A percentile compares a stretch with the other conserved stretches of the same genome.
phyloP scores from a whole-genome alignment of 2,113 vertebrate genomes.

The Pterocles burchelli region DNA sequence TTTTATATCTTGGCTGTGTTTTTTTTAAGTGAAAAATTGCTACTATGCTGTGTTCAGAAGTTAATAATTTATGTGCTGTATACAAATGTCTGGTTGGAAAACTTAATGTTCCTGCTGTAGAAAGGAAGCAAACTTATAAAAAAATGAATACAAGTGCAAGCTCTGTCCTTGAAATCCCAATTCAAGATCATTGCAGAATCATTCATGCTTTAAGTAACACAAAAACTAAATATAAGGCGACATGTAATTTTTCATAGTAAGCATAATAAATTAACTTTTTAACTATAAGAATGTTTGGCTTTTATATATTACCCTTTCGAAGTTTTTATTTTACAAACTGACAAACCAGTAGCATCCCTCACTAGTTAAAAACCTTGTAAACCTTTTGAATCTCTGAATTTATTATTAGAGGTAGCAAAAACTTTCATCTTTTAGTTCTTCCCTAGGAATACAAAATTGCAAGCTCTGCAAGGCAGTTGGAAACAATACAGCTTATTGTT shows the following conservation, averaged over 20 bases:
- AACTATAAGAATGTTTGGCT: background rate
- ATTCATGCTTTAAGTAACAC: slow-evolving; percentile 59
- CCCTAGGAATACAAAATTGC: background rate
- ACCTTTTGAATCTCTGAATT: background rate
- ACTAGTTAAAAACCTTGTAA: background rate
- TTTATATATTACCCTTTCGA: background rate
- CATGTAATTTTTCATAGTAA: slow-evolving; percentile 33
- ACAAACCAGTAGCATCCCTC: background rate
- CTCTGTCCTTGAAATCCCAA: slow-evolving; percentile 55
- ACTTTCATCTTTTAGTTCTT: background rate
- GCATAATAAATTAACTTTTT: slow-evolving; percentile 35
- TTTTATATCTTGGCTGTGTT: background rate
- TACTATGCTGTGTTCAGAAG: background rate
- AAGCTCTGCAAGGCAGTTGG: background rate
- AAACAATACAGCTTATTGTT: slow-evolving; percentile 28
- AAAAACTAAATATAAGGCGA: slow-evolving; percentile 28
- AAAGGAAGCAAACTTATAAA: slow-evolving; percentile 45
- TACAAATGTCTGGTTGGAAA: background rate
- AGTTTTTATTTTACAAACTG: background rate
- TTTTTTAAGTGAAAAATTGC: background rate
- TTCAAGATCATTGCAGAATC: slow-evolving; percentile 23
- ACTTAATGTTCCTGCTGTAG: background rate
- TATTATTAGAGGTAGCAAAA: background rate
- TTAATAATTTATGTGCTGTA: slow-evolving; percentile 47
- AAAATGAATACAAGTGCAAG: slow-evolving; percentile 21